Conservation (phyloP, 2,888 invertebrate genomes). For the Acanthoscelides obtectus region DNA sequence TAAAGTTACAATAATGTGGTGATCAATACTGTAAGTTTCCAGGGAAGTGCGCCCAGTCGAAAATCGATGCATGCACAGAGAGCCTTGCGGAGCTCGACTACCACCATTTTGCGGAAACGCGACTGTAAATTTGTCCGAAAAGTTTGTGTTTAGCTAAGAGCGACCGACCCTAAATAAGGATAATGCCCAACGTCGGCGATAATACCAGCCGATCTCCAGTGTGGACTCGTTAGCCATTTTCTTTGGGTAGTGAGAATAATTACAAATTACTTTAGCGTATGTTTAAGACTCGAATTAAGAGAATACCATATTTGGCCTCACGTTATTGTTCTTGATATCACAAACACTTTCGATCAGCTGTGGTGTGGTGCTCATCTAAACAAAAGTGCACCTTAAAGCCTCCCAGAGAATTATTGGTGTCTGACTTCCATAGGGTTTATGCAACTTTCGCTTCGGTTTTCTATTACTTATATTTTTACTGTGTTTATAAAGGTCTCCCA, state of each 20-base stretch:
- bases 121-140: slow-evolving; percentile 41
- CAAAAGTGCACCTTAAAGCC: too few species aligned
- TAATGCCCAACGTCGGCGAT: slow-evolving; percentile 37
- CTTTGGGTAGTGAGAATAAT: slow-evolving; percentile 11
- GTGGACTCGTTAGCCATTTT: background rate
- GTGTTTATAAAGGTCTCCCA: too few species aligned
- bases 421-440: too few species aligned
- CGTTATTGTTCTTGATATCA: too few species aligned
- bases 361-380: too few species aligned
- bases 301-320: too few species aligned
- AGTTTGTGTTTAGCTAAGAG: slow-evolving; percentile 28
- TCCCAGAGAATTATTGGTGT: too few species aligned
- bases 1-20: background rate
- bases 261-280: too few species aligned
- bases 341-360: too few species aligned
- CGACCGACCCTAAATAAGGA: slow-evolving; percentile 40
- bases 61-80: background rate
- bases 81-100: background rate
- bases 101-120: slow-evolving; percentile 31
- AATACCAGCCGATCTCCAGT: slow-evolving; percentile 24
- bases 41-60: background rate
- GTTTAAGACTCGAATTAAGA: too few species aligned
- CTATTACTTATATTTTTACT: too few species aligned
- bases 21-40: background rate
- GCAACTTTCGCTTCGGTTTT: too few species aligned